phyloP scores from a whole-genome alignment of 2,888 invertebrate genomes.

The Heliconius ismenius region DNA sequence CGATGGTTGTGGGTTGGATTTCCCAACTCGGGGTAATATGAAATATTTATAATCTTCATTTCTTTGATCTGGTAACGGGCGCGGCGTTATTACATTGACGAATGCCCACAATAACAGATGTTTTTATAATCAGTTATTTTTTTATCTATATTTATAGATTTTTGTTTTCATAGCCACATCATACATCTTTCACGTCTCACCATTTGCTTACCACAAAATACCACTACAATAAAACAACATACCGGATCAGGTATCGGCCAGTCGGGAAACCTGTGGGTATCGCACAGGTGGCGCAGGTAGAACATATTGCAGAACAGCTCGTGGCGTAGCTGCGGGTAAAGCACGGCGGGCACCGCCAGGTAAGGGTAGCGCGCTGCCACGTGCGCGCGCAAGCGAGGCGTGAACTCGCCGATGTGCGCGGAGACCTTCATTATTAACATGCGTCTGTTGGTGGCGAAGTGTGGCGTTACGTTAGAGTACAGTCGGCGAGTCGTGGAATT shows the following conservation, averaged over 20 bases:
- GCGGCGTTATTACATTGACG: too few relatives aligned
- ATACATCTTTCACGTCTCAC: too few relatives aligned
- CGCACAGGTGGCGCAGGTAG: constrained; percentile 97
- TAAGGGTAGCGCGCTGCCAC: constrained; percentile 97
- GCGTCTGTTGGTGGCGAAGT: constrained; percentile 80
- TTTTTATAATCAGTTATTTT: too few relatives aligned
- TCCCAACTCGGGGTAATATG: too few relatives aligned
- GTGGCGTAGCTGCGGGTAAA: constrained; percentile 95
- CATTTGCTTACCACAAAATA: too few relatives aligned
- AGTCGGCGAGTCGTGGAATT: not conserved
- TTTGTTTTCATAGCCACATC: too few relatives aligned
- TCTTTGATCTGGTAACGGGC: too few relatives aligned
- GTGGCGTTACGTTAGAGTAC: not conserved
- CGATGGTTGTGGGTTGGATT: too few relatives aligned
- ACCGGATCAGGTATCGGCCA: constrained; percentile 99
- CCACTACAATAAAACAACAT: constrained; percentile 33
- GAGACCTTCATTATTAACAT: constrained; percentile 98
- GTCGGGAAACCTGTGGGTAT: constrained; percentile 93
- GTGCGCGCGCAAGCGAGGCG: constrained; percentile 95
- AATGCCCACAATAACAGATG: too few relatives aligned
- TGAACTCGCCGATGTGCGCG: constrained; percentile 98
- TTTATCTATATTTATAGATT: too few relatives aligned
- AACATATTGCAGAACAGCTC: constrained; percentile 99
- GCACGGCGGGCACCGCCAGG: constrained; percentile 95
- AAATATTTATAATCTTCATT: too few relatives aligned